A percentile compares a stretch with the other conserved stretches of the same genome.
These are phyloP conservation scores for Enoplosus armatus DNA, from an alignment of 2,797 vertebrate species.

Conservation along the genomic window DNA sequence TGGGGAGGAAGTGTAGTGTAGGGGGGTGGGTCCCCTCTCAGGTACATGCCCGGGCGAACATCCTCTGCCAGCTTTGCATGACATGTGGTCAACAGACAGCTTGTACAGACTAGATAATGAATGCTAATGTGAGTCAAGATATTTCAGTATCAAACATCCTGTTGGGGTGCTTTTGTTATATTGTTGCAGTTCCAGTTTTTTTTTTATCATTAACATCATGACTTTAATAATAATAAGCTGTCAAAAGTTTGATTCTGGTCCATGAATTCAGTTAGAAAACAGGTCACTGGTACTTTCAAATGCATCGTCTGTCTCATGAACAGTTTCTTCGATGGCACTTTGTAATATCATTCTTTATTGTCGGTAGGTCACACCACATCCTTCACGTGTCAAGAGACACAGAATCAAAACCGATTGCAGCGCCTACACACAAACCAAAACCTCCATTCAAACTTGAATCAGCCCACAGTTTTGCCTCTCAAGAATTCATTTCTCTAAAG, in stretches of 20 bases:
- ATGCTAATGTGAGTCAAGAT: constrained; percentile 12
- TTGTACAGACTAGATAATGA: constrained; percentile 23
- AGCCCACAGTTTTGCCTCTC: neutral
- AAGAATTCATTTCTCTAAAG: neutral
- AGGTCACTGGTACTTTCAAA: neutral
- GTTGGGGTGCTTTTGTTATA: neutral
- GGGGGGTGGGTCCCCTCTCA: constrained; percentile 46
- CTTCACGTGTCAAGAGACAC: neutral
- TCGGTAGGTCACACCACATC: neutral
- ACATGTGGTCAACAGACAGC: constrained; percentile 20
- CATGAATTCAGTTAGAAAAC: neutral
- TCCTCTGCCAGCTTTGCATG: constrained; percentile 44
- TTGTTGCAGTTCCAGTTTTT: neutral
- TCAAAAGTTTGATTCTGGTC: neutral
- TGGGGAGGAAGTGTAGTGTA: neutral
- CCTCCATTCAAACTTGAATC: neutral
- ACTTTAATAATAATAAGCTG: neutral
- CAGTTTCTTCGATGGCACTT: neutral
- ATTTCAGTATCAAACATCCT: neutral
- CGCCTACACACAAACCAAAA: neutral
- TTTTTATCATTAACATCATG: neutral
- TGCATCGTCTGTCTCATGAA: neutral
- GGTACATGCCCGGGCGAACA: constrained; percentile 84
- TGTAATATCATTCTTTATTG: neutral
- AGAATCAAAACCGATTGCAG: too few relatives aligned